These are phyloP conservation scores for Platichthys flesus DNA, from an alignment of 2,113 vertebrate genomes.

Conservation along the genomic window DNA sequence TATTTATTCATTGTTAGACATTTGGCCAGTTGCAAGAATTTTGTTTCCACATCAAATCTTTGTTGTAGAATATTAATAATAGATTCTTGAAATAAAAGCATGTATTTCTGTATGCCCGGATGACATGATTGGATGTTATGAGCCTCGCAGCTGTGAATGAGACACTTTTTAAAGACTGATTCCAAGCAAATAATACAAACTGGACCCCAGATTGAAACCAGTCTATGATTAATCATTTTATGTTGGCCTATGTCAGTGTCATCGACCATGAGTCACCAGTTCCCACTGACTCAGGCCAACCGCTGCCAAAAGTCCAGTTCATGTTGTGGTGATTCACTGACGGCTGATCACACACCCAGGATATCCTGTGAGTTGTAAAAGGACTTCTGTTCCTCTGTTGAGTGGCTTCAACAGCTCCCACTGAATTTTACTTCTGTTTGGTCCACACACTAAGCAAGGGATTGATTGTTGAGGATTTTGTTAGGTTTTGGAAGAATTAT, in stretches of 20 bases:
- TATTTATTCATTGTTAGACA: no score
- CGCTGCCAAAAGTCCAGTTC: background rate
- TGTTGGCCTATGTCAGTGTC: no score
- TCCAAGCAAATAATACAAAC: background rate
- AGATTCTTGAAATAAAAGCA: no score
- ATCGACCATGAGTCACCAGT: background rate
- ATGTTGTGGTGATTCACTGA: slow-evolving; percentile 4
- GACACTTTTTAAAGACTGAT: background rate
- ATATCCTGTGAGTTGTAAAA: slow-evolving; percentile 2
- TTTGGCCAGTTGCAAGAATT: no score
- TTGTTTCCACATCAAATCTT: no score
- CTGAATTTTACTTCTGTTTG: background rate
- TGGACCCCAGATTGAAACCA: background rate
- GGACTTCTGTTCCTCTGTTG: background rate
- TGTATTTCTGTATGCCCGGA: background rate
- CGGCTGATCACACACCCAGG: slow-evolving; percentile 2
- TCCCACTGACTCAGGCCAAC: slow-evolving; percentile 9
- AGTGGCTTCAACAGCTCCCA: background rate
- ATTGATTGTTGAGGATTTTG: background rate
- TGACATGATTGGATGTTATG: no score
- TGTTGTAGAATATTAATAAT: no score
- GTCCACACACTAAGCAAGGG: background rate
- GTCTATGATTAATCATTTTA: background rate
- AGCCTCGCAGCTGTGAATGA: background rate
- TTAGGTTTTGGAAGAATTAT: background rate